Conservation (phyloP, 2,888 invertebrate genomes). For the Myathropa florea region DNA sequence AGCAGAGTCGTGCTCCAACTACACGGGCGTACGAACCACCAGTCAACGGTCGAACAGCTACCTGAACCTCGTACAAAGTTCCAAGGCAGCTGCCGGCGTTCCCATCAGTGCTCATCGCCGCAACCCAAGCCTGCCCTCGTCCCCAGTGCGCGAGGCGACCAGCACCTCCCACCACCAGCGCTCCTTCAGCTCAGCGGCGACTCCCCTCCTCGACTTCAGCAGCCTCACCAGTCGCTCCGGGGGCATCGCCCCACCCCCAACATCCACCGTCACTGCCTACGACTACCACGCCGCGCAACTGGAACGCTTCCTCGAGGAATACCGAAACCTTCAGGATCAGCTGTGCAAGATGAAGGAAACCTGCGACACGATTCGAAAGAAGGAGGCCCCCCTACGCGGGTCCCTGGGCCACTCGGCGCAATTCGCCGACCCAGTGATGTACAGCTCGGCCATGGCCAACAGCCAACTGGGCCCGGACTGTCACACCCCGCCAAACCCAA, state of each 20-base stretch:
- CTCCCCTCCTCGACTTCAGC: conserved; percentile 78
- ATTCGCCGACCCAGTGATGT: conserved; percentile 81
- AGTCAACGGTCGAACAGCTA: conserved; percentile 85
- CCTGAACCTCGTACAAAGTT: conserved; percentile 84
- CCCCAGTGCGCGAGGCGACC: conserved; percentile 82
- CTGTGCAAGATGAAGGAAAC: conserved; percentile 90
- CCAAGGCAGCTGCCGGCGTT: conserved; percentile 68
- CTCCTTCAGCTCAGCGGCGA: conserved; percentile 79
- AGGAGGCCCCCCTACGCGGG: conserved; percentile 78
- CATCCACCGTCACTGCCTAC: conserved; percentile 84
- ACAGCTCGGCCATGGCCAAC: conserved; percentile 77
- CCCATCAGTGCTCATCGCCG: conserved; percentile 75
- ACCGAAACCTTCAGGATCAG: conserved; percentile 88
- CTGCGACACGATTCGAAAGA: conserved; percentile 85
- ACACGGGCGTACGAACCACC: conserved; percentile 77
- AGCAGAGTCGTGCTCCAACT: conserved; percentile 81
- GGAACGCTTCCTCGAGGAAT: conserved; percentile 90
- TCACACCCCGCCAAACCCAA: conserved; percentile 77
- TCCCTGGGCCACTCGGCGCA: conserved; percentile 77
- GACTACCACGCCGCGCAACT: conserved; percentile 90
- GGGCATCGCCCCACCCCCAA: conserved; percentile 76
- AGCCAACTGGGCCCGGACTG: conserved; percentile 72
- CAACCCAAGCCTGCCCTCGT: conserved; percentile 85
- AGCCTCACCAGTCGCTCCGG: conserved; percentile 76
- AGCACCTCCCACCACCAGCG: conserved; percentile 75